phyloP scores from a whole-genome alignment of 2,113 vertebrate species.

The Aphelocoma coerulescens region DNA sequence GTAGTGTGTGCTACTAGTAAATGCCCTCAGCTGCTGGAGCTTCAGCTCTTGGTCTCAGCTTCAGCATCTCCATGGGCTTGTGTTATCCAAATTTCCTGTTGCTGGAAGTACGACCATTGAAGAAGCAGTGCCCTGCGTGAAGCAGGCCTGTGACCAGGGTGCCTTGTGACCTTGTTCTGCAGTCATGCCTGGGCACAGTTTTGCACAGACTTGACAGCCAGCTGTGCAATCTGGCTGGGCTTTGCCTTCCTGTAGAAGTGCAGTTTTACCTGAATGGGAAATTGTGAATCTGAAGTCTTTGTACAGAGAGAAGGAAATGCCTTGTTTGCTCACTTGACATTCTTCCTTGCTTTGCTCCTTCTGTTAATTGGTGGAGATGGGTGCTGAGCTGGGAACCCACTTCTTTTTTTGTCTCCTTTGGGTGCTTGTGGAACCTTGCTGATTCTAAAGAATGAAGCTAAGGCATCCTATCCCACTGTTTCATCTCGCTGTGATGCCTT shows the following conservation, averaged over 20 bases:
- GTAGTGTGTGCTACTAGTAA: neutral
- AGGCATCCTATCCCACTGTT: neutral
- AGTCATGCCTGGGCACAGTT: rapidly evolving
- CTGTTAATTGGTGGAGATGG: neutral
- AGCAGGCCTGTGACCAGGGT: neutral
- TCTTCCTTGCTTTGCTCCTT: neutral
- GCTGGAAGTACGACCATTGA: neutral
- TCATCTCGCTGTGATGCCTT: neutral
- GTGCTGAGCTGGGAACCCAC: neutral
- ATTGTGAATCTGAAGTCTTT: neutral
- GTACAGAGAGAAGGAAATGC: neutral
- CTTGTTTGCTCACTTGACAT: neutral
- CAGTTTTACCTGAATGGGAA: neutral
- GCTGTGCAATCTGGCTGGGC: neutral
- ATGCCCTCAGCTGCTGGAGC: neutral
- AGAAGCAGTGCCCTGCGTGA: neutral
- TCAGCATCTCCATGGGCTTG: neutral
- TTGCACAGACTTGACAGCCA: neutral
- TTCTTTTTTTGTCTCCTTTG: neutral
- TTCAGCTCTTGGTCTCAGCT: neutral
- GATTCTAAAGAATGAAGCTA: neutral
- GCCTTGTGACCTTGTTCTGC: neutral
- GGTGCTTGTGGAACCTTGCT: neutral
- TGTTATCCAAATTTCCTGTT: neutral
- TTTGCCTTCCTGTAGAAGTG: neutral